These are phyloP conservation scores for Palythoa grandiflora DNA, from an alignment of 92 coral and sea anemone species.

Conservation along the genomic window DNA sequence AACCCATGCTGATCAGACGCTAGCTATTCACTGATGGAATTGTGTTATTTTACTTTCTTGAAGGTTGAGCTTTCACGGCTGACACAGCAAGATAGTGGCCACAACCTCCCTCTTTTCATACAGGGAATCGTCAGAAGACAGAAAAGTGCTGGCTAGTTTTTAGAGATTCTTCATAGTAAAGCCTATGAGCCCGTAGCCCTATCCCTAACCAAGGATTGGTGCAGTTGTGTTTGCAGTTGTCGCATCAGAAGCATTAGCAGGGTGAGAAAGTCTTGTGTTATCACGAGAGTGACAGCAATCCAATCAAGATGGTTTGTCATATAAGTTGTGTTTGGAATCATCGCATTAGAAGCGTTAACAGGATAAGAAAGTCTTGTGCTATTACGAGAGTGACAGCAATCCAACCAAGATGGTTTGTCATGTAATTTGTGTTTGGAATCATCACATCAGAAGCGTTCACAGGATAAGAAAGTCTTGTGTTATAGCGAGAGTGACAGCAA, in stretches of 20 bases:
- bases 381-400: neutral
- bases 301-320: neutral
- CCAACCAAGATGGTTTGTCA: neutral
- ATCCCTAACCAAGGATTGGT: neutral
- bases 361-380: neutral
- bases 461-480: neutral
- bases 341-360: neutral
- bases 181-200: neutral
- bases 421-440: neutral
- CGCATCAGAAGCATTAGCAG: neutral
- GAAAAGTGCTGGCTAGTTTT: neutral
- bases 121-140: constrained; percentile 35
- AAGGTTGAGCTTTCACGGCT: constrained; percentile 43
- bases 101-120: constrained; percentile 5
- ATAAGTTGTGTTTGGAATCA: neutral
- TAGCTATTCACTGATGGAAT: neutral
- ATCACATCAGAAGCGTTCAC: neutral
- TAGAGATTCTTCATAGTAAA: neutral
- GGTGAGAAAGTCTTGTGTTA: neutral
- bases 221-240: neutral
- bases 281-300: neutral
- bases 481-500: neutral
- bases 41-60: neutral
- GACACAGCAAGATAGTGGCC: neutral
- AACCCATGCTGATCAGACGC: neutral